Evolutionary conservation across 37 sponge, comb jelly and placozoan species (phyloP).

Genomic region (Axinella damicornis): DNA sequence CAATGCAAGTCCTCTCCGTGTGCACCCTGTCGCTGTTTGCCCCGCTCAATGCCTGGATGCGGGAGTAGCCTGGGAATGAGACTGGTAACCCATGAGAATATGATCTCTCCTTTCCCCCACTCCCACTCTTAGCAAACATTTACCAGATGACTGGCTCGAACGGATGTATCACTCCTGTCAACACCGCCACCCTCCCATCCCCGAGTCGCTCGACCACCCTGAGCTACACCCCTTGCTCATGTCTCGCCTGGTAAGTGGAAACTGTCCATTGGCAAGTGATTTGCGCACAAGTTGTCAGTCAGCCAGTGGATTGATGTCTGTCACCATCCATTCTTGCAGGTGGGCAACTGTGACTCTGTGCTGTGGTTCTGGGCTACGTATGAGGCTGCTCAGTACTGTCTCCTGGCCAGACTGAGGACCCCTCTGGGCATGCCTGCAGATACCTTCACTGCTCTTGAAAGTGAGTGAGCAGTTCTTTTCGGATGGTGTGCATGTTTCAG

Average conservation of each 20-base stretch:
- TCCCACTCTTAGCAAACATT: slow-evolving; percentile 67
- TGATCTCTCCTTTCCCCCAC: not conserved
- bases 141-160: slow-evolving; percentile 96
- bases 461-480: slow-evolving; percentile 41
- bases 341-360: slow-evolving; percentile 89
- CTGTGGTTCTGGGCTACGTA: slow-evolving; percentile 97
- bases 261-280: no score
- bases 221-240: slow-evolving; percentile 82
- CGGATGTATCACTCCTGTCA: slow-evolving; percentile 93
- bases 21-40: no score
- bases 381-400: slow-evolving; percentile 91
- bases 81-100: no score
- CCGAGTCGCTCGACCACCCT: slow-evolving; percentile 69
- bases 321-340: slow-evolving; percentile 9
- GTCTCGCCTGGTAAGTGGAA: slow-evolving; percentile 59
- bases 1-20: no score
- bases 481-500: no score
- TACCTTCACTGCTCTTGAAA: slow-evolving; percentile 89
- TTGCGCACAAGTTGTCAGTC: no score
- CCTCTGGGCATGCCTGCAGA: slow-evolving; percentile 91
- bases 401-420: slow-evolving; percentile 89
- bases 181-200: slow-evolving; percentile 61
- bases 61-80: no score
- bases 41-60: no score
- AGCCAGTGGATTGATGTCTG: no score